phyloP scores from a whole-genome alignment of 2,888 invertebrate genomes.

The Strigamia transsilvanica region DNA sequence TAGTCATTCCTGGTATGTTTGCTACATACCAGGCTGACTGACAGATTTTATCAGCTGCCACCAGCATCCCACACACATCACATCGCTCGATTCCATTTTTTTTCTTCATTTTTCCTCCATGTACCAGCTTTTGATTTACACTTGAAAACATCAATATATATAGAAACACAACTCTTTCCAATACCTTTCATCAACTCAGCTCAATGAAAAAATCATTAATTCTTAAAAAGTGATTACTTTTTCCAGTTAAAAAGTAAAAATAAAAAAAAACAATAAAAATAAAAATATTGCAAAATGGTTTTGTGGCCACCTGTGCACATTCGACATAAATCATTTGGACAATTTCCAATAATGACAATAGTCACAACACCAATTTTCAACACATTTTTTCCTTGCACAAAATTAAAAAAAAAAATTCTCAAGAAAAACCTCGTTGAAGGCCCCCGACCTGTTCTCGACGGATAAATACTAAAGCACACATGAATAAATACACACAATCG shows the following conservation, averaged over 20 bases:
- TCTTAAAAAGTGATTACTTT: background rate
- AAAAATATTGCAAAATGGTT: background rate
- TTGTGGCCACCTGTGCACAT: background rate
- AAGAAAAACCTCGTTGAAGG: background rate
- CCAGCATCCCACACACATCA: slow-evolving; percentile 18
- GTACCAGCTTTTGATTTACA: slow-evolving; percentile 1
- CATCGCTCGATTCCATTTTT: slow-evolving; percentile 2
- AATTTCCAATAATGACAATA: too few species aligned
- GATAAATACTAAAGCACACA: too few species aligned
- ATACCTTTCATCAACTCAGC: background rate
- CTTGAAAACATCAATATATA: slow-evolving; percentile 7
- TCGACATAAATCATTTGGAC: background rate
- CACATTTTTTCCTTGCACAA: too few species aligned
- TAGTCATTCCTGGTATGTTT: slow-evolving; percentile 21
- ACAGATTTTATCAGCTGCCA: slow-evolving; percentile 38
- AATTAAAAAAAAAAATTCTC: background rate
- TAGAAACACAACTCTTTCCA: background rate
- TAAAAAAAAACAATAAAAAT: background rate
- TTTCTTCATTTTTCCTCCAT: background rate
- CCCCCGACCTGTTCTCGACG: too few species aligned
- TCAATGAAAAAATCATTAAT: background rate
- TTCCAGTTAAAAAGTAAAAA: background rate
- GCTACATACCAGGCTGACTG: slow-evolving; percentile 18
- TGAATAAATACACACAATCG: too few species aligned
- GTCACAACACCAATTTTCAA: too few species aligned